A percentile compares a stretch with the other conserved stretches of the same genome.
Conservation (phyloP, 1,140 invertebrate genomes). For the Octopus sinensis region DNA sequence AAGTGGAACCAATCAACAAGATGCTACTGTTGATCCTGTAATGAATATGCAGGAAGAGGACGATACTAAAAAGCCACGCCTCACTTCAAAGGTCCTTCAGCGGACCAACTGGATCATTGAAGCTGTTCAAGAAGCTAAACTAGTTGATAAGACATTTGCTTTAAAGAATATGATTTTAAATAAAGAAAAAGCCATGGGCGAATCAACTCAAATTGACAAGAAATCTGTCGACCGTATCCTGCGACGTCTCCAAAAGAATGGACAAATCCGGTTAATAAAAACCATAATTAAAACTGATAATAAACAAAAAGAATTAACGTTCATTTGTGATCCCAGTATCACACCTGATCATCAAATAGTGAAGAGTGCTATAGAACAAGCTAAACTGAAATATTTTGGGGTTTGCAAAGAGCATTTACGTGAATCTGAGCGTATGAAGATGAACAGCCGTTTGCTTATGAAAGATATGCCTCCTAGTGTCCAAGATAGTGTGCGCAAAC, state of each 20-base stretch:
- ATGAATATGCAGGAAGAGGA: neutral
- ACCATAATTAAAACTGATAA: constrained; percentile 60
- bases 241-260: constrained; percentile 61
- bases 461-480: neutral
- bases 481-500: neutral
- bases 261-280: constrained; percentile 65
- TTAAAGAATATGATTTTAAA: constrained; percentile 58
- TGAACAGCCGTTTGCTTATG: neutral
- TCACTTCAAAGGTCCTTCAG: constrained; percentile 11
- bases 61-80: neutral
- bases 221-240: constrained; percentile 65
- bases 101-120: constrained; percentile 21
- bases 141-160: constrained; percentile 44
- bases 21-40: neutral
- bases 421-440: neutral
- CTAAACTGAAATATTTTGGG: constrained; percentile 64
- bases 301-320: constrained; percentile 59
- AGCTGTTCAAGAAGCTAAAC: constrained; percentile 16
- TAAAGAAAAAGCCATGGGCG: neutral
- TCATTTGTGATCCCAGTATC: constrained; percentile 64
- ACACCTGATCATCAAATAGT: constrained; percentile 61
- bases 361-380: constrained; percentile 64
- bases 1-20: neutral
- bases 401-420: constrained; percentile 26
- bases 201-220: constrained; percentile 60